These are phyloP conservation scores for Poeciliopsis infans DNA, from an alignment of 2,797 vertebrate genomes.

Conservation along the genomic window DNA sequence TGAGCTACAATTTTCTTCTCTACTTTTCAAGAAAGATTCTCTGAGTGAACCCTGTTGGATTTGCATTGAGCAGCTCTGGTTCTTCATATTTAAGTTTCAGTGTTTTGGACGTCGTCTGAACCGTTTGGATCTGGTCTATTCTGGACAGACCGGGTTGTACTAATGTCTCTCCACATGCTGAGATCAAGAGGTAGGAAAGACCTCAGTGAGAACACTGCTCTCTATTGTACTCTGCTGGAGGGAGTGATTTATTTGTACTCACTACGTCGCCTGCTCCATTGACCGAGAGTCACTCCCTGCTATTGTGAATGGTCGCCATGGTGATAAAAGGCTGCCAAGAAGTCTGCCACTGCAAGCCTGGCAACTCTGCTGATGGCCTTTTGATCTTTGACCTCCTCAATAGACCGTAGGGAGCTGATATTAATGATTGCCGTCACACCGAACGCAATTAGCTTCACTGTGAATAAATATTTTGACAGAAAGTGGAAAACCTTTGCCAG, in stretches of 20 bases:
- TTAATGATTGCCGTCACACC: conserved; percentile 43
- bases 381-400: conserved; percentile 65
- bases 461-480: conserved; percentile 3
- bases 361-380: conserved; percentile 36
- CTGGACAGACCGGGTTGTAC: background rate
- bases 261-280: conserved; percentile 23
- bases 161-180: background rate
- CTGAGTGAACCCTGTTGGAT: background rate
- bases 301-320: conserved; percentile 69
- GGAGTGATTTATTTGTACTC: conserved; percentile 69
- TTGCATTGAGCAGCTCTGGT: background rate
- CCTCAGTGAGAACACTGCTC: conserved; percentile 1
- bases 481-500: background rate
- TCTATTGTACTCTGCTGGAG: background rate
- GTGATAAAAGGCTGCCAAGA: conserved; percentile 50
- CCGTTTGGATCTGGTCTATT: background rate
- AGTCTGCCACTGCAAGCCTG: conserved; percentile 45
- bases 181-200: background rate
- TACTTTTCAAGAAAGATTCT: background rate
- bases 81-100: background rate
- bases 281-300: conserved; percentile 80
- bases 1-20: background rate
- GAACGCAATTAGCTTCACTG: background rate
- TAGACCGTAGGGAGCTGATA: conserved; percentile 36
- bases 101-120: background rate